Base-by-base conservation (phyloP, 2,113 vertebrate species). In the Saccopteryx leptura region DNA sequence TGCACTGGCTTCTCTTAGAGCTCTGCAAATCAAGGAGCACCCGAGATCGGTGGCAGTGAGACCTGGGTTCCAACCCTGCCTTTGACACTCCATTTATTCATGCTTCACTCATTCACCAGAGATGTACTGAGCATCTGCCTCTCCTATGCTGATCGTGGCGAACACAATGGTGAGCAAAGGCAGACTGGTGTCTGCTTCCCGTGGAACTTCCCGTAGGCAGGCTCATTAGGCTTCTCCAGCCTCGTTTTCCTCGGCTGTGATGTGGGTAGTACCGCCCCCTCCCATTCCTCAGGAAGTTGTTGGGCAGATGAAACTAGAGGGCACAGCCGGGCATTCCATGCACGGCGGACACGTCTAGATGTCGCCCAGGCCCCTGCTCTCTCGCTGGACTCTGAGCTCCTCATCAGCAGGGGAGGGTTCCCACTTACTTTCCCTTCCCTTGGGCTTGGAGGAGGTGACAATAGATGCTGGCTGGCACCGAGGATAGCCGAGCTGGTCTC, bases 241-340 rank as follows among this genome's bases (percentile, higher is more conserved):
- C 63, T 88, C 46, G 1, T 46, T 46, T 23, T 78, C 61, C 39
- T 75, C 65, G 79, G 54, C 63, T 94, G 63, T 48, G 39, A 69
- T 2, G 7, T 2, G 21, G n/a, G 33, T 33, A 52, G 19, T 15
- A 21, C 9, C 12, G 39, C 4, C 4, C 65, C 28, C 28, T 24
- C 14, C 6, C 9, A 1, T 71, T 63, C 48, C 68, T 56, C 11
- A 3, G 88, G 60, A 26, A 24, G 5, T 21, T 33, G 17, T 6
- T 74, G 72, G n/a, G 23, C n/a, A 76, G 88, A 60, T 72, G 88
- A 14, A 84, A 69, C 48, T 13, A 52, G 48, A 75, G 68, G 78
- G 23, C 46, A 6, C 50, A 54, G 61, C 0, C 18, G 33, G 56
- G 61, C 1, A 0, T 50, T 61, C 11, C 4, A 24, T 8, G 65